Percentiles rank a stretch among this genome's conserved stretches.
phyloP scores from a whole-genome alignment of 2,797 vertebrate genomes.

The Crypturellus tataupa region DNA sequence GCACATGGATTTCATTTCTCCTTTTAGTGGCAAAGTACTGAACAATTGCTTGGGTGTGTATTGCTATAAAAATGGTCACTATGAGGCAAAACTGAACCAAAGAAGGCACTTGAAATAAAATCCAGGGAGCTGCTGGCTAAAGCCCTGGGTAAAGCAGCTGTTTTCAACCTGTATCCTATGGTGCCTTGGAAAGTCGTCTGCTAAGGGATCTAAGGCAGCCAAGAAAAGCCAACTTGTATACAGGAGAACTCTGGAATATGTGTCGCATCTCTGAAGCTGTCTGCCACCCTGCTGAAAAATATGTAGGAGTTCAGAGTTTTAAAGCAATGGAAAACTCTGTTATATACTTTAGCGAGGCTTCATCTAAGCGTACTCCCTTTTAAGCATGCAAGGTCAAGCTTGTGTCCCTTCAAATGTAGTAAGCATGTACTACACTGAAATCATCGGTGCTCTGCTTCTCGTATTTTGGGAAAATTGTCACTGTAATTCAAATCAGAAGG shows the following conservation, averaged over 20 bases:
- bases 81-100: not conserved
- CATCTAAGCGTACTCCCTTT: not conserved
- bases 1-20: not conserved
- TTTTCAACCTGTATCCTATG: not conserved
- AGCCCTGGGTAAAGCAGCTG: not conserved
- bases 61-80: not conserved
- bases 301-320: not conserved
- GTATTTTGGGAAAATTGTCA: not conserved
- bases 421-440: not conserved
- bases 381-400: not conserved
- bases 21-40: not conserved
- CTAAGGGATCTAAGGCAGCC: not conserved
- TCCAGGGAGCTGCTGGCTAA: not conserved
- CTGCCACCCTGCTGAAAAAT: not conserved
- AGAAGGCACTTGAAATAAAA: not conserved
- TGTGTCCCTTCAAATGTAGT: not conserved
- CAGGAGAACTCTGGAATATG: not conserved
- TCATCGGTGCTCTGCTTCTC: accelerated
- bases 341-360: not conserved
- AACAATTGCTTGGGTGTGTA: not conserved
- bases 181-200: not conserved
- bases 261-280: not conserved
- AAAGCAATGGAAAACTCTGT: not conserved
- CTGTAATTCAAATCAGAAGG: not conserved
- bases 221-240: not conserved